These are phyloP conservation scores for Yasuhikotakia modesta DNA, from an alignment of 2,797 vertebrate species.

Conservation along the genomic window DNA sequence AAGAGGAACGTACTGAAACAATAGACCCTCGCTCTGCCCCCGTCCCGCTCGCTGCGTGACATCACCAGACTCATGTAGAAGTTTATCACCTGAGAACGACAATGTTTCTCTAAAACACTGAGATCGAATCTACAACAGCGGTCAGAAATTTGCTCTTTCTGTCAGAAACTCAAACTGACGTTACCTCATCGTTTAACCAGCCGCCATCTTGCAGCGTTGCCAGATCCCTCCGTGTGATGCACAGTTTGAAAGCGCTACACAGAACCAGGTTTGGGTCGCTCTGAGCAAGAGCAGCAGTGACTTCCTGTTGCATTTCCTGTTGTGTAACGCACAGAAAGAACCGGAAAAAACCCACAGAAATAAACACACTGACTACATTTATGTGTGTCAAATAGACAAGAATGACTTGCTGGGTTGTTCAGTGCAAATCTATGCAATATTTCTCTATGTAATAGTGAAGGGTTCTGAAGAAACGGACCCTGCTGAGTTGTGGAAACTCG, in stretches of 20 bases:
- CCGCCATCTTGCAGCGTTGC: conserved; percentile 80
- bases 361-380: background rate
- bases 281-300: conserved; percentile 77
- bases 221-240: conserved; percentile 88
- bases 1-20: conserved; percentile 93
- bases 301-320: conserved; percentile 88
- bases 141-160: no score
- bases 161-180: background rate
- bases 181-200: conserved; percentile 94
- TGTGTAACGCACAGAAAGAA: conserved; percentile 7
- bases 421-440: no score
- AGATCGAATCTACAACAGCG: no score
- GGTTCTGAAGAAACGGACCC: conserved; percentile 72
- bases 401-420: no score
- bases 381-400: no score
- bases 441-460: no score
- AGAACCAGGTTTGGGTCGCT: conserved; percentile 81
- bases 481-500: conserved; percentile 81
- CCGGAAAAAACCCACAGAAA: background rate
- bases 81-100: conserved; percentile 84
- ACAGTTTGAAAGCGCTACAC: conserved; percentile 88
- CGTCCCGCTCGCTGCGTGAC: conserved; percentile 77
- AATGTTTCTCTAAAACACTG: no score
- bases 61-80: conserved; percentile 91
- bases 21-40: conserved; percentile 78